Evolutionary conservation across 1,140 invertebrate species (phyloP).

Genomic region (Mycetomoellerius zeteki): DNA sequence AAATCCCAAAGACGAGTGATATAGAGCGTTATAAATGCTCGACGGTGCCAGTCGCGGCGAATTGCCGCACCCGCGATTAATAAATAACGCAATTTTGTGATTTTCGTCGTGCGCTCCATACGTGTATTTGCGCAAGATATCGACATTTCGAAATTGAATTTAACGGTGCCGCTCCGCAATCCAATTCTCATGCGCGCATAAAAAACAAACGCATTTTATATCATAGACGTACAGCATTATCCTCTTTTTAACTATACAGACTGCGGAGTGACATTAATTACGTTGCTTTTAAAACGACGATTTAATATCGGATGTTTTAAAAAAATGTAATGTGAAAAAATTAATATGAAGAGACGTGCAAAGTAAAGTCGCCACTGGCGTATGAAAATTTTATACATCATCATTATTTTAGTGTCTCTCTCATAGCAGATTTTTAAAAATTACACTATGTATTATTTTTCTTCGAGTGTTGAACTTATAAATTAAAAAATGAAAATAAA

Average conservation of each 20-base stretch:
- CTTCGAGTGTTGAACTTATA: background rate
- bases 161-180: background rate
- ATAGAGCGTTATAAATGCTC: slow-evolving; percentile 26
- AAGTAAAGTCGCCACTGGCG: background rate
- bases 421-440: background rate
- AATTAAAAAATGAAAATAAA: background rate
- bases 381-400: background rate
- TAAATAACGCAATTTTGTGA: slow-evolving; percentile 39
- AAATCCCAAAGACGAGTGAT: slow-evolving; percentile 64
- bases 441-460: background rate
- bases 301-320: background rate
- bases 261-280: background rate
- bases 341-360: background rate
- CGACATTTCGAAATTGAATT: slow-evolving; percentile 21
- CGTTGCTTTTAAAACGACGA: slow-evolving; percentile 23
- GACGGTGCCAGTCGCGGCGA: background rate
- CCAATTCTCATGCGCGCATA: background rate
- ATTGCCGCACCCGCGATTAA: slow-evolving; percentile 24
- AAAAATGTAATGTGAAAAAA: background rate
- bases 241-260: background rate
- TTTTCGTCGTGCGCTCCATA: background rate
- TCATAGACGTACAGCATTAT: background rate
- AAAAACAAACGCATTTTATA: slow-evolving; percentile 1
- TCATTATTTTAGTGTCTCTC: background rate
- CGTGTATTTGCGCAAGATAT: slow-evolving; percentile 6